Conservation (phyloP, 2,113 vertebrate genomes). For the Hippopotamus amphibius region DNA sequence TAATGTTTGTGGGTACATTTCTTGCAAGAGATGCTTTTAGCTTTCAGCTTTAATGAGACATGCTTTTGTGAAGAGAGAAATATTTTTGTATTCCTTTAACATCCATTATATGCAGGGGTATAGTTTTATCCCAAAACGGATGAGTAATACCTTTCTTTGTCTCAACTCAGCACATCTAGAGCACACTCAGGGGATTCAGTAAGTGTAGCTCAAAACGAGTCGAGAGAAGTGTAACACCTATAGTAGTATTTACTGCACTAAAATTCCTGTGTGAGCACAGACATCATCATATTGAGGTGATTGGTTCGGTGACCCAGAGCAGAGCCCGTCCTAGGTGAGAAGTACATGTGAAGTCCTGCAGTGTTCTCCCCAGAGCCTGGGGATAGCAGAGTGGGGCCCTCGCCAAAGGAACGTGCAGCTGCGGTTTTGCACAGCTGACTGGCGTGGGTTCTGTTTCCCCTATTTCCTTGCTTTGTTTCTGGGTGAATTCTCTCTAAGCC, state of each 20-base stretch:
- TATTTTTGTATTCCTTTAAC: not conserved
- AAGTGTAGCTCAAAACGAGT: not conserved
- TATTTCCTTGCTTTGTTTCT: not conserved
- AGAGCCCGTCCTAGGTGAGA: not conserved
- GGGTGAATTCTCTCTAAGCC: not conserved
- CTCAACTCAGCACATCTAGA: not conserved
- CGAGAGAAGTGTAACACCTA: not conserved
- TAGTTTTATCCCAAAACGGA: not conserved
- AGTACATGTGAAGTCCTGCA: not conserved
- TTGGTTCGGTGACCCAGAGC: not conserved
- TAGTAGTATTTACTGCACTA: fast-evolving
- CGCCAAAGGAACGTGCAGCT: fast-evolving
- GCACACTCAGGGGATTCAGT: not conserved
- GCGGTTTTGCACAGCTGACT: not conserved
- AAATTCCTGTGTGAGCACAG: not conserved
- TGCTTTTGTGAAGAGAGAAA: not conserved
- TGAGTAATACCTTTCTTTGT: not conserved
- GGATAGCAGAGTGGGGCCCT: not conserved
- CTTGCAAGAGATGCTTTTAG: not conserved
- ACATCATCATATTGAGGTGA: no score
- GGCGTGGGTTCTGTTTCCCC: not conserved
- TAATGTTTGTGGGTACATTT: not conserved
- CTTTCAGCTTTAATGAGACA: not conserved
- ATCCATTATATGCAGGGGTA: not conserved
- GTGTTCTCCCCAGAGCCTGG: not conserved